phyloP scores from a whole-genome alignment of 2,797 vertebrate genomes.

The Emydoidea blandingii region DNA sequence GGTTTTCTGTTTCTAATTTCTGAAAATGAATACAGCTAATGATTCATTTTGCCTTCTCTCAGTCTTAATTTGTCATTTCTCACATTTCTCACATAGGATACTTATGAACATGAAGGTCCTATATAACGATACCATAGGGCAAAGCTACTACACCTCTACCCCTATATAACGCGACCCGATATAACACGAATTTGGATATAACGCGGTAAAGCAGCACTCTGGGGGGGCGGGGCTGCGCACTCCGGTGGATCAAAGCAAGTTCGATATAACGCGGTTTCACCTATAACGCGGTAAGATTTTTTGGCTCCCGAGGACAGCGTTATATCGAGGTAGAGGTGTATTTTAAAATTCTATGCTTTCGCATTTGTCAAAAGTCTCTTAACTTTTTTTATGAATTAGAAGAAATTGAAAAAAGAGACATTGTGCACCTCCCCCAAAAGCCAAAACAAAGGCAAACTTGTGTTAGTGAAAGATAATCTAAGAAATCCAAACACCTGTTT shows the following conservation, averaged over 20 bases:
- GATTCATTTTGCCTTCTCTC: background rate
- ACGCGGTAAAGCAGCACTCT: too few species aligned
- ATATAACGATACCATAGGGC: background rate
- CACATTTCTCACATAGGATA: background rate
- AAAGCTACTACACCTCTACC: background rate
- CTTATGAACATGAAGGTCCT: background rate
- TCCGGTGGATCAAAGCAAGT: too few species aligned
- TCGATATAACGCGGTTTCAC: too few species aligned
- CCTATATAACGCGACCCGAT: too few species aligned
- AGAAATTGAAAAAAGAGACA: background rate
- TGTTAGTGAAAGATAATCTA: background rate
- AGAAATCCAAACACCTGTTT: background rate
- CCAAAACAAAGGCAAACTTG: background rate
- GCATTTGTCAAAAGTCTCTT: background rate
- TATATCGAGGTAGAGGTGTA: too few species aligned
- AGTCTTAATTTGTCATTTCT: background rate
- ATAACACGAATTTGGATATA: too few species aligned
- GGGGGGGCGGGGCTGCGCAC: too few species aligned
- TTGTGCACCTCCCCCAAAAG: background rate
- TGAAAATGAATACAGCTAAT: background rate
- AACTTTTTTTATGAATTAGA: background rate
- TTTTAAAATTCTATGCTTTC: background rate
- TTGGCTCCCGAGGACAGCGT: too few species aligned
- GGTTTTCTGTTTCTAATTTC: background rate
- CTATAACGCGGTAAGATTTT: too few species aligned